Conservation (phyloP, 2,888 invertebrate species). For the Agrilus biguttatus region DNA sequence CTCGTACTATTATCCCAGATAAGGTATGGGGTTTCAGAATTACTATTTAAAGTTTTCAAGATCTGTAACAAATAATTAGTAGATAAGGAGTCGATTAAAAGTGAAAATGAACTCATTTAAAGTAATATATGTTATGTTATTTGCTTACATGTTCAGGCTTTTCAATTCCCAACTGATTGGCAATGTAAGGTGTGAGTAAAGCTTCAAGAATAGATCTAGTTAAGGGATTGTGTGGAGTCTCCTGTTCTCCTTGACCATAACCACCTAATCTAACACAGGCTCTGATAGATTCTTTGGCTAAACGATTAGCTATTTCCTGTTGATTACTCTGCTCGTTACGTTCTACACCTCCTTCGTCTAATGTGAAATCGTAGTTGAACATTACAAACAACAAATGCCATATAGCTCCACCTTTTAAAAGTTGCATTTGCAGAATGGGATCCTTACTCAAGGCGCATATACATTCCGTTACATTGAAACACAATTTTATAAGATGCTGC, state of each 20-base stretch:
- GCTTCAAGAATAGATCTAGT: slow-evolving; percentile 43
- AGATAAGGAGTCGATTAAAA: no score
- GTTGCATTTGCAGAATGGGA: slow-evolving; percentile 67
- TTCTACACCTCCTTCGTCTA: slow-evolving; percentile 91
- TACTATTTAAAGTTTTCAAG: slow-evolving; percentile 88
- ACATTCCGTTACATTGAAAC: slow-evolving; percentile 81
- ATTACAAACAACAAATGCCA: slow-evolving; percentile 84
- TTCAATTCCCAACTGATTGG: slow-evolving; percentile 57
- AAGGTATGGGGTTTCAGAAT: slow-evolving; percentile 89
- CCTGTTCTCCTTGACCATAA: slow-evolving; percentile 36
- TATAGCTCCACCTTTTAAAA: slow-evolving; percentile 74
- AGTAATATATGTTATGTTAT: not conserved
- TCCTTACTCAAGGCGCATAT: slow-evolving; percentile 79
- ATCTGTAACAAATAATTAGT: slow-evolving; percentile 34
- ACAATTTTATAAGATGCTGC: slow-evolving; percentile 69
- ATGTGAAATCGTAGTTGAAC: slow-evolving; percentile 92
- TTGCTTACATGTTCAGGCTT: slow-evolving; percentile 53
- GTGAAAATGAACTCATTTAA: no score
- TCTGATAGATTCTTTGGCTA: slow-evolving; percentile 74
- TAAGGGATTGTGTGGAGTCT: slow-evolving; percentile 40
- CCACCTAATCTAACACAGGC: slow-evolving; percentile 76
- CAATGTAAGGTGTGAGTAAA: slow-evolving; percentile 77
- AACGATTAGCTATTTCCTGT: slow-evolving; percentile 82
- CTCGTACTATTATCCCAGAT: slow-evolving; percentile 98
- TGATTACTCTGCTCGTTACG: slow-evolving; percentile 72